Percentiles rank a stretch among this genome's conserved stretches.
phyloP scores from a whole-genome alignment of 2,113 vertebrate genomes.

The Carettochelys insculpta region DNA sequence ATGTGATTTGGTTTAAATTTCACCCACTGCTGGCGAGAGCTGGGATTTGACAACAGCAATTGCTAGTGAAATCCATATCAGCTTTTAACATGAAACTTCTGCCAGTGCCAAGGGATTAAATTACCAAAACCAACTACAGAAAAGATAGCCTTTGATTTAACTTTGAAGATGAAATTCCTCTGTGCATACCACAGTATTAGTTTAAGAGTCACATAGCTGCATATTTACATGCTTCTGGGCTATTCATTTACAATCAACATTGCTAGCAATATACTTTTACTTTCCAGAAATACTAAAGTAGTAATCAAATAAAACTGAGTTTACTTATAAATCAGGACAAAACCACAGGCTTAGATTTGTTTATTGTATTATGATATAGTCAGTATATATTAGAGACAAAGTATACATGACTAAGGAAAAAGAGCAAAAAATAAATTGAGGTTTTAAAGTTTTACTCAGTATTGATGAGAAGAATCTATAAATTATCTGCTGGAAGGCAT shows the following conservation, averaged over 20 bases:
- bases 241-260: neutral
- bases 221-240: neutral
- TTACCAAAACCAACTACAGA: neutral
- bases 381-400: slow-evolving; percentile 72
- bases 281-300: neutral
- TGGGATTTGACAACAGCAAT: neutral
- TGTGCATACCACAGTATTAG: neutral
- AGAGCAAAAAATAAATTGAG: slow-evolving; percentile 64
- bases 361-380: slow-evolving; percentile 78
- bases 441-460: slow-evolving; percentile 67
- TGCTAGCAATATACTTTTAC: neutral
- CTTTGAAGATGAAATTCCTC: neutral
- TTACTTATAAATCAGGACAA: slow-evolving; percentile 70
- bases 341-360: slow-evolving; percentile 64
- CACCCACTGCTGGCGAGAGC: neutral
- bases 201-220: neutral
- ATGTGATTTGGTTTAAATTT: neutral
- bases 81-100: neutral
- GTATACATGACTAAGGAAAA: slow-evolving; percentile 72
- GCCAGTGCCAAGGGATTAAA: neutral
- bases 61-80: neutral
- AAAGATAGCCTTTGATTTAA: neutral
- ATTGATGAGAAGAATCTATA: slow-evolving; percentile 74
- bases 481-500: slow-evolving; percentile 79
- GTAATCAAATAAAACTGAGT: slow-evolving; percentile 41